phyloP scores from a whole-genome alignment of 2,113 vertebrate genomes.

The Paramormyrops kingsleyae region DNA sequence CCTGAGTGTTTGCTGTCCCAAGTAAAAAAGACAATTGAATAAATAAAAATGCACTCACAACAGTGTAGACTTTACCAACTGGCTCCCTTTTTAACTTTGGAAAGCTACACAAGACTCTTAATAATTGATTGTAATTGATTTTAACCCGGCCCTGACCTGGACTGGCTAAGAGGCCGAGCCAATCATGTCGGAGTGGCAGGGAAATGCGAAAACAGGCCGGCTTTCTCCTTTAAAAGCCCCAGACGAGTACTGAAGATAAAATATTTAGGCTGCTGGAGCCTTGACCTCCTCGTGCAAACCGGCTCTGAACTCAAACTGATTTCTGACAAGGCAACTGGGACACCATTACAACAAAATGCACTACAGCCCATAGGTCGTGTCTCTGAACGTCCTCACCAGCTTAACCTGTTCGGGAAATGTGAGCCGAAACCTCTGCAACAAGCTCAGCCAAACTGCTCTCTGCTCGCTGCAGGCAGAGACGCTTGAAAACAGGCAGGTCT shows the following conservation, averaged over 20 bases:
- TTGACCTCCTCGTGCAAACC: constrained; percentile 82
- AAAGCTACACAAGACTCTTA: constrained; percentile 69
- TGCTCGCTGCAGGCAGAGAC: not conserved
- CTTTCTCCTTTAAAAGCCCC: constrained; percentile 83
- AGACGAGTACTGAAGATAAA: constrained; percentile 85
- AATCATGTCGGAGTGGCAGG: constrained; percentile 70
- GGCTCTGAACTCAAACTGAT: constrained; percentile 90
- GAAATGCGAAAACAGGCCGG: constrained; percentile 64
- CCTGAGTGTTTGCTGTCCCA: constrained; percentile 13
- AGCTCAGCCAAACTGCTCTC: constrained; percentile 24
- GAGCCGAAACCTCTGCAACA: constrained; percentile 38
- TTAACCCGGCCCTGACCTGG: constrained; percentile 81
- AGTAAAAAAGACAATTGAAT: constrained; percentile 17
- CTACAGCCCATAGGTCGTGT: constrained; percentile 75
- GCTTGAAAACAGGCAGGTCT: not conserved
- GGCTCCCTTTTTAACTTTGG: constrained; percentile 56
- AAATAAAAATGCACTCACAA: constrained; percentile 36
- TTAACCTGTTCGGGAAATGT: constrained; percentile 74
- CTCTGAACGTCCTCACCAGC: constrained; percentile 71
- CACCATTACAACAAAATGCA: constrained; percentile 93
- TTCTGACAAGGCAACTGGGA: constrained; percentile 91
- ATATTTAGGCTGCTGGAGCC: constrained; percentile 89
- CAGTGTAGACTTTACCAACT: constrained; percentile 12
- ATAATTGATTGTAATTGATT: constrained; percentile 97
- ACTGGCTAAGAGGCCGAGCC: constrained; percentile 69